phyloP scores from a whole-genome alignment of 2,797 vertebrate genomes.

The Hybognathus amarus region DNA sequence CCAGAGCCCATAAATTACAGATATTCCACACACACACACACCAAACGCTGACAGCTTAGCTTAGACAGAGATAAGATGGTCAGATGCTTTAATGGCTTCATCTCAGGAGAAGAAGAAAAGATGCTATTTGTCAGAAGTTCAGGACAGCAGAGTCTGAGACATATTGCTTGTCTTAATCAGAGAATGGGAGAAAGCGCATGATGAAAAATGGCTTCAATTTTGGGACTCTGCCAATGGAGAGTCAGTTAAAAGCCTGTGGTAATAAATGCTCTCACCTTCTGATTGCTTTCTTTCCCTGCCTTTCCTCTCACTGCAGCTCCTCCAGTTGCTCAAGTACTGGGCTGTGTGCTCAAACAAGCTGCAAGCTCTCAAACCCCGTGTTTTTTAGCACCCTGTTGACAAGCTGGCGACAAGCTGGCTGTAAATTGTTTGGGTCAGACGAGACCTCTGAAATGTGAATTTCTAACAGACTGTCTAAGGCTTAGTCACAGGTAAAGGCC shows the following conservation, averaged over 20 bases:
- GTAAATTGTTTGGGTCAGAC: conserved; percentile 65
- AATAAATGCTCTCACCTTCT: conserved; percentile 74
- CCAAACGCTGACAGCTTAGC: conserved; percentile 2
- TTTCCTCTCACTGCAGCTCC: conserved; percentile 40
- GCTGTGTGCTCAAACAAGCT: conserved; percentile 65
- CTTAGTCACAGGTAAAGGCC: conserved; percentile 29
- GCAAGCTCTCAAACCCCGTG: conserved; percentile 63
- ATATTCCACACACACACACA: conserved; percentile 3
- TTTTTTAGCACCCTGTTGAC: conserved; percentile 68
- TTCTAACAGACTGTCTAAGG: conserved; percentile 25
- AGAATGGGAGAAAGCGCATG: conserved; percentile 66
- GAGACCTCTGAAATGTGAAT: conserved; percentile 33
- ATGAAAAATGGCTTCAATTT: conserved; percentile 61
- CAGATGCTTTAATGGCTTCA: conserved; percentile 58
- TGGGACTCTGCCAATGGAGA: conserved; percentile 68
- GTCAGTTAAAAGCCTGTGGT: conserved; percentile 72
- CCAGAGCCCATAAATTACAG: conserved; percentile 41
- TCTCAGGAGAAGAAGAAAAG: conserved; percentile 49
- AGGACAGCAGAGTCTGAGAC: conserved; percentile 55
- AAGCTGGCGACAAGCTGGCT: conserved; percentile 62
- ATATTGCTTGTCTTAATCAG: conserved; percentile 51
- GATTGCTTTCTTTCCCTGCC: conserved; percentile 57
- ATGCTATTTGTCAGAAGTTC: conserved; percentile 60
- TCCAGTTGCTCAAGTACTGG: conserved; percentile 53
- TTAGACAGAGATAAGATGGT: conserved; percentile 47